Conservation (phyloP, 2,113 vertebrate genomes). For the Ibidorhyncha struthersii region DNA sequence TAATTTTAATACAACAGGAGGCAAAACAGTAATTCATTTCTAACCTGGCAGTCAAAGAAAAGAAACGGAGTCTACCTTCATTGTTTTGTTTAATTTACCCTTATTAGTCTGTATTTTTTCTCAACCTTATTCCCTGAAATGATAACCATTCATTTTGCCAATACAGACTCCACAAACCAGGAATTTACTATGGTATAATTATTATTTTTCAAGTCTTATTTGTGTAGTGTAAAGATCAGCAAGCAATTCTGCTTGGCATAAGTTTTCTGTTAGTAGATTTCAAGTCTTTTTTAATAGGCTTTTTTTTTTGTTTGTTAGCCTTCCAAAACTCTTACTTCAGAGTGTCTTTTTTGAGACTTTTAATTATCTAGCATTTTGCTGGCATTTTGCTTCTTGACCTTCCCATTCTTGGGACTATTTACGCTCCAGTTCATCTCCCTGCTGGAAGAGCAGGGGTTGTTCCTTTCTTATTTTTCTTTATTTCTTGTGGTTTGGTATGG, state of each 20-base stretch:
- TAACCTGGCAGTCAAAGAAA: constrained; percentile 30
- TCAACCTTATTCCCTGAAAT: not conserved
- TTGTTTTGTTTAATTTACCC: constrained; percentile 40
- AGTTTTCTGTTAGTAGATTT: not conserved
- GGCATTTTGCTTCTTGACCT: not conserved
- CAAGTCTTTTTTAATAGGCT: not conserved
- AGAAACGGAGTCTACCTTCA: constrained; percentile 18
- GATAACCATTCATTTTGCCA: constrained; percentile 21
- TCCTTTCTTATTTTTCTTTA: not conserved
- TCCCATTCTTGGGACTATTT: not conserved
- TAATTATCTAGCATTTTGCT: not conserved
- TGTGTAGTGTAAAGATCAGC: not conserved
- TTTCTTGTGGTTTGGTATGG: not conserved
- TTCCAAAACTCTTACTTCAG: not conserved
- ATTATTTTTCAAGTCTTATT: constrained; percentile 9
- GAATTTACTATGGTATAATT: constrained; percentile 4
- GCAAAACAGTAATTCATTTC: constrained; percentile 58
- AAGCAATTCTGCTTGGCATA: not conserved
- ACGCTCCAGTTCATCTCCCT: not conserved
- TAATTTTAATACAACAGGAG: constrained; percentile 62
- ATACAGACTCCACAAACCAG: not conserved
- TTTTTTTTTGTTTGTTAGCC: not conserved
- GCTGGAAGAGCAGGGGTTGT: not conserved
- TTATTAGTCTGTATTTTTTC: constrained; percentile 16
- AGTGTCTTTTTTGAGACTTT: not conserved